Evolutionary conservation across 2,113 vertebrate genomes (phyloP).

Genomic region (Alexandromys fortis): DNA sequence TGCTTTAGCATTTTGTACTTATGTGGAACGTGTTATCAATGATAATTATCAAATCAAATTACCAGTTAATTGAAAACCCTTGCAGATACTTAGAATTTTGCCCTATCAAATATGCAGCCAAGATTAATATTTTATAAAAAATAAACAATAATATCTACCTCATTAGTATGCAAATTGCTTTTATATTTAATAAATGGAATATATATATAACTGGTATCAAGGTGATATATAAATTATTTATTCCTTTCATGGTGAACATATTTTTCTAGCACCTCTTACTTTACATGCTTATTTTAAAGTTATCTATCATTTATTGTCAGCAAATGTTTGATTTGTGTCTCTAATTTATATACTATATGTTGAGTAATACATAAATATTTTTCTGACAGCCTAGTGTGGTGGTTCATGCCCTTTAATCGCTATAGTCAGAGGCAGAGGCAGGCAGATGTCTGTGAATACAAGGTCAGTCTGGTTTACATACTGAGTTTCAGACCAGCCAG

Average conservation of each 20-base stretch:
- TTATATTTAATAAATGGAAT: not conserved
- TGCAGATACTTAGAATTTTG: not conserved
- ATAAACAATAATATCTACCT: not conserved
- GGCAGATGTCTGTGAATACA: not conserved
- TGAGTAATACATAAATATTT: not conserved
- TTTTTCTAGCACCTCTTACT: not conserved
- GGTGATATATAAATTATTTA: not conserved
- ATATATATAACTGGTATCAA: not conserved
- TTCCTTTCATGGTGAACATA: not conserved
- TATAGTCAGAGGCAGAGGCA: not conserved
- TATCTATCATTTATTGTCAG: not conserved
- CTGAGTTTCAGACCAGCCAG: not conserved
- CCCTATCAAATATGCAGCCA: not conserved
- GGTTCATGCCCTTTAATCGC: not conserved
- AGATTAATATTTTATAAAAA: not conserved
- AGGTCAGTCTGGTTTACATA: not conserved
- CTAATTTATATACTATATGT: not conserved
- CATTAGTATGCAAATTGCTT: not conserved
- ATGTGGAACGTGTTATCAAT: not conserved
- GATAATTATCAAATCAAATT: not conserved
- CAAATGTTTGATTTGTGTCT: not conserved
- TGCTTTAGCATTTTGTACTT: not conserved
- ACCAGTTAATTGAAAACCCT: not conserved
- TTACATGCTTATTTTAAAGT: not conserved
- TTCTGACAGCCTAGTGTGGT: not conserved